Evolutionary conservation across 2,113 vertebrate species (phyloP).

Genomic region (Colinus virginianus): DNA sequence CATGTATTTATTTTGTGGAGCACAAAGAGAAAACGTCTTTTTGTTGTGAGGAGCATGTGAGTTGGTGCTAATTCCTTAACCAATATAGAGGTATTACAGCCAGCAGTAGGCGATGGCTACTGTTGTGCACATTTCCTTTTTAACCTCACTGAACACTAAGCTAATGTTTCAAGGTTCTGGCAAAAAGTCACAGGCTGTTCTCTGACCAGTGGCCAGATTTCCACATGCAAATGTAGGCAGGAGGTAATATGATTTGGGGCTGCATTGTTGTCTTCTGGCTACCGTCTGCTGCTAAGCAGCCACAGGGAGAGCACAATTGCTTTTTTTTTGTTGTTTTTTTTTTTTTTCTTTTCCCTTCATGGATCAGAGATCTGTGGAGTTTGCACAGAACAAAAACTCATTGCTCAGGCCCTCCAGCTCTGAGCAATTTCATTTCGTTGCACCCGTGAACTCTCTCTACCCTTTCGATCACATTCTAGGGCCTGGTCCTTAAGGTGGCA

Average conservation of each 20-base stretch:
- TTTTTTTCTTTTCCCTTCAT: not conserved
- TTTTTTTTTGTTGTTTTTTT: too few relatives aligned
- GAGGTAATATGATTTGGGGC: conserved; percentile 26
- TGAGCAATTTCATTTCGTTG: not conserved
- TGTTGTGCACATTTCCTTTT: not conserved
- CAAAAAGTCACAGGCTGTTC: not conserved
- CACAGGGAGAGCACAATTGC: not conserved
- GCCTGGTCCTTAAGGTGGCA: conserved; percentile 26
- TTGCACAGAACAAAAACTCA: conserved; percentile 13
- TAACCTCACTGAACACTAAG: not conserved
- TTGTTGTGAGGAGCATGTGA: not conserved
- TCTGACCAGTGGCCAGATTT: not conserved
- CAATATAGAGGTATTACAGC: not conserved
- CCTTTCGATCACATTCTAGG: not conserved
- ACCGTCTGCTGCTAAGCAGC: not conserved
- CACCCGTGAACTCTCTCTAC: conserved; percentile 55
- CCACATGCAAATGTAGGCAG: conserved; percentile 28
- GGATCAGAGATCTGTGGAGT: conserved; percentile 57
- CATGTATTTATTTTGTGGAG: not conserved
- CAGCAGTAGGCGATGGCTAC: not conserved
- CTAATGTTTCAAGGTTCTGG: not conserved
- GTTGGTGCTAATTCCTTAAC: not conserved
- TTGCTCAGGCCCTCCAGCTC: conserved; percentile 20
- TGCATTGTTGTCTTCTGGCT: conserved; percentile 12
- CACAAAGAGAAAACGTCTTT: not conserved